A percentile compares a stretch with the other conserved stretches of the same genome.
These are phyloP conservation scores for Sander vitreus DNA, from an alignment of 2,113 vertebrate genomes.

Conservation along the genomic window DNA sequence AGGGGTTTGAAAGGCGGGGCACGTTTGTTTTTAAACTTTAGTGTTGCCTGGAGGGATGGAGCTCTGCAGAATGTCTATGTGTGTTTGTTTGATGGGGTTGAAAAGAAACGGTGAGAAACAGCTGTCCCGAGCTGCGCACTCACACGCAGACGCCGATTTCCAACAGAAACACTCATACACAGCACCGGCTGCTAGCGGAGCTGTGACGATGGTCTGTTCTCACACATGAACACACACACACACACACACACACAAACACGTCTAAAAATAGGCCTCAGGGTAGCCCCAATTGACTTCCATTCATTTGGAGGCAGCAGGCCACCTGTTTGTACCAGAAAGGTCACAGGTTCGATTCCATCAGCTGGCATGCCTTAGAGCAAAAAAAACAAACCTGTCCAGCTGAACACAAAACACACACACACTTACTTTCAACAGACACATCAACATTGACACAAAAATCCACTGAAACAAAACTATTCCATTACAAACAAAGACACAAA, in stretches of 20 bases:
- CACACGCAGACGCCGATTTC: constrained; percentile 5
- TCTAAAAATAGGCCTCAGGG: constrained; percentile 31
- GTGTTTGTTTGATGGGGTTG: constrained; percentile 23
- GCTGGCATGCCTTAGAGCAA: constrained; percentile 18
- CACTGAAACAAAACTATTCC: not conserved
- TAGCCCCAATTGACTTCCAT: constrained; percentile 37
- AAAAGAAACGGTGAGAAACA: constrained; percentile 70
- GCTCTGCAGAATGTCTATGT: constrained; percentile 33
- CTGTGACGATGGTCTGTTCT: not conserved
- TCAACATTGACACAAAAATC: not conserved
- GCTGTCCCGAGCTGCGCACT: constrained; percentile 57
- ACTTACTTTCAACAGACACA: not conserved
- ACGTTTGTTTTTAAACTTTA: constrained; percentile 83
- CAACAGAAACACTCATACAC: constrained; percentile 3
- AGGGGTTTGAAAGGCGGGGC: not conserved
- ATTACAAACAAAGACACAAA: not conserved
- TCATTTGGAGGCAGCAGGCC: constrained; percentile 24
- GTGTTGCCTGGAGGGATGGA: constrained; percentile 47
- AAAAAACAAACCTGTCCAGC: not conserved
- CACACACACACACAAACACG: constrained; percentile 4
- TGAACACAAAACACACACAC: not conserved
- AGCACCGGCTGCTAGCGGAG: not conserved
- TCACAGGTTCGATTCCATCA: constrained; percentile 48
- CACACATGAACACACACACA: constrained; percentile 2
- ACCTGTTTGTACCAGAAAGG: constrained; percentile 40